Conservation (phyloP, 2,113 vertebrate species). For the Leptocoma aspasia region DNA sequence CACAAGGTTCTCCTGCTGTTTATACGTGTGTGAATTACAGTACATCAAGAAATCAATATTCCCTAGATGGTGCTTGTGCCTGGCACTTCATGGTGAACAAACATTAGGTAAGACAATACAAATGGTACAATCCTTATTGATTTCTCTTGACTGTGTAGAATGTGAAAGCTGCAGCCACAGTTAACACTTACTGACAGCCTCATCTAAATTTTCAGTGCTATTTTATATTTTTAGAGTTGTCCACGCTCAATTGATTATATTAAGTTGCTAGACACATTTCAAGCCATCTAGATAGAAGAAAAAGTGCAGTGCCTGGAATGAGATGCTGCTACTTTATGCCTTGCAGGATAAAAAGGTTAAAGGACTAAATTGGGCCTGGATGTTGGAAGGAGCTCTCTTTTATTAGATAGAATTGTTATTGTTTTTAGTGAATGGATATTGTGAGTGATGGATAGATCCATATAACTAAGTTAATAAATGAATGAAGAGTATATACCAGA, state of each 20-base stretch:
- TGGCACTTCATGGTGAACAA: constrained; percentile 72
- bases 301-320: constrained; percentile 22
- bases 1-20: constrained; percentile 56
- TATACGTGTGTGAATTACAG: constrained; percentile 68
- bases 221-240: constrained; percentile 62
- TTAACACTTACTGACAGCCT: constrained; percentile 62
- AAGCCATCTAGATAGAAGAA: constrained; percentile 34
- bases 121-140: constrained; percentile 71
- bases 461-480: constrained; percentile 19
- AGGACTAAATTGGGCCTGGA: constrained; percentile 9
- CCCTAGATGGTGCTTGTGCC: constrained; percentile 64
- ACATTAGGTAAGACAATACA: constrained; percentile 70
- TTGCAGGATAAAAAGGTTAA: constrained; percentile 40
- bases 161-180: constrained; percentile 55
- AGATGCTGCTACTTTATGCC: constrained; percentile 35
- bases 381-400: constrained; percentile 32
- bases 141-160: constrained; percentile 63
- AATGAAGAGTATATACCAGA: neutral
- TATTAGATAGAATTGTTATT: constrained; percentile 15
- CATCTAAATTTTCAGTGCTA: constrained; percentile 55
- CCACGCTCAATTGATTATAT: constrained; percentile 55
- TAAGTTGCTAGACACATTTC: constrained; percentile 60
- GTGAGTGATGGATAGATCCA: neutral
- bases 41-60: constrained; percentile 72
- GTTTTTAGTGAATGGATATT: constrained; percentile 23